Evolutionary conservation across 2,797 vertebrate genomes (phyloP).

Genomic region (Centroberyx gerrardi): DNA sequence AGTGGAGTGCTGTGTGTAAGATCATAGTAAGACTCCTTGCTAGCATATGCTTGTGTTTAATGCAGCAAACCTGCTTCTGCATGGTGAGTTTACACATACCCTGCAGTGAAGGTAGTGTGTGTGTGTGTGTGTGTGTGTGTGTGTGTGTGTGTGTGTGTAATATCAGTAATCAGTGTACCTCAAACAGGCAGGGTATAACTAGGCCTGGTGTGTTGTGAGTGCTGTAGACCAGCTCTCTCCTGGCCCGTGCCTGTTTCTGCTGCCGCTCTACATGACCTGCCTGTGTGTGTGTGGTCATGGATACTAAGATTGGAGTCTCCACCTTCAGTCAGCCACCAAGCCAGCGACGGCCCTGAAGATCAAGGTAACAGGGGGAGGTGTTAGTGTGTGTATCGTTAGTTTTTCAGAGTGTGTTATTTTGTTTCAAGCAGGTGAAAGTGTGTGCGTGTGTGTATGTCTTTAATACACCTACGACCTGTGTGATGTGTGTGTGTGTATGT

Average conservation of each 20-base stretch:
- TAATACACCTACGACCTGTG: constrained; percentile 22
- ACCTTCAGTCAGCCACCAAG: constrained; percentile 48
- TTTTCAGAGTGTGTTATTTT: constrained; percentile 15
- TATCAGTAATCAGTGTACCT: constrained; percentile 88
- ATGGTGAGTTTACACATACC: constrained; percentile 85
- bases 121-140: constrained; percentile 44
- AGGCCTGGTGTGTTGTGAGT: constrained; percentile 78
- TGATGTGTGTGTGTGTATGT: constrained; percentile 21
- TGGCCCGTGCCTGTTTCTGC: constrained; percentile 50
- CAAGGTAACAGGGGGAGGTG: constrained; percentile 60
- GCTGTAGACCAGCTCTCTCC: constrained; percentile 68
- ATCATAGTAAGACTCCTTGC: constrained; percentile 86
- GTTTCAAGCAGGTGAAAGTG: constrained; percentile 27
- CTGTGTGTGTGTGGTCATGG: constrained; percentile 44
- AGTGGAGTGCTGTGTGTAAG: constrained; percentile 85
- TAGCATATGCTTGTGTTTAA: constrained; percentile 87
- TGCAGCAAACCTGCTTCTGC: constrained; percentile 87
- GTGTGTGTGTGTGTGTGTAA: constrained; percentile 72
- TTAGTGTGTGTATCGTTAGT: constrained; percentile 15
- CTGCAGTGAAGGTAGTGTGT: constrained; percentile 84
- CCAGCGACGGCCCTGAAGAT: constrained; percentile 50
- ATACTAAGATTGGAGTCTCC: constrained; percentile 55
- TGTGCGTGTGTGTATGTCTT: constrained; percentile 22
- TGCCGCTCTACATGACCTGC: constrained; percentile 6
- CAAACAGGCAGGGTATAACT: constrained; percentile 86